Base-by-base conservation (phyloP, 2,888 invertebrate genomes). In the Macrophya annulata region DNA sequence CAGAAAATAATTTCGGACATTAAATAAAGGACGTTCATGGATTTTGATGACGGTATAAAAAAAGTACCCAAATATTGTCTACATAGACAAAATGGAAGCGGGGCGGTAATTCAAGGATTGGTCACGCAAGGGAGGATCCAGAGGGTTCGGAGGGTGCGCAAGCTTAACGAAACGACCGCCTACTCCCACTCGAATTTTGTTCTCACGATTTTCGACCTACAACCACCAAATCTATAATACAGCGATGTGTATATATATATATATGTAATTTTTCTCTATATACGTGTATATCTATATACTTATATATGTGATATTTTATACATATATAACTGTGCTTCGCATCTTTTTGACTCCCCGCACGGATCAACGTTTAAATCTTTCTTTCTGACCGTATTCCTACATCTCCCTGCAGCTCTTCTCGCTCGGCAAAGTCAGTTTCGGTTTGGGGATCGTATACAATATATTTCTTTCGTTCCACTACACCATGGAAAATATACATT, bases 91-190 rank as follows among this genome's bases (percentile, higher is more conserved):
- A 68, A 68, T 37, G 81, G 59, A 37, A 83, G 81, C 85, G 51
- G 85, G 81, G 85, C 77, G 86, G 87, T 88, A 86, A 90, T 89
- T 89, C 89, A 89, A 87, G 83, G 87, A 90, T 90, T 90, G 86
- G 89, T 89, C 88, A 89, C 89, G 88, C 86, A 71, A 83, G 83
- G 83, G 83, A 83, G 83, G 71, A 83, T 83, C 83, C 83, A 15
- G 48, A 48, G 21, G 43, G 51, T 65, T 83, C 83, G 83, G 51
- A 83, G 83, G 83, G 68, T 83, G 83, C 83, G 68, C 83, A 17
- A 68, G 68, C 65, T 48, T 21, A 43, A 81, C 81, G 68, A 83
- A 83, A 83, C 83, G 68, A 37, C 83, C 68, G 65, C 83, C 83
- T 71, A 65, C 83, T 51, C 40, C 17, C 62, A 40, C 62, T 48